These are phyloP conservation scores for Scalopus aquaticus DNA, from an alignment of 2,113 vertebrate genomes.

Conservation along the genomic window DNA sequence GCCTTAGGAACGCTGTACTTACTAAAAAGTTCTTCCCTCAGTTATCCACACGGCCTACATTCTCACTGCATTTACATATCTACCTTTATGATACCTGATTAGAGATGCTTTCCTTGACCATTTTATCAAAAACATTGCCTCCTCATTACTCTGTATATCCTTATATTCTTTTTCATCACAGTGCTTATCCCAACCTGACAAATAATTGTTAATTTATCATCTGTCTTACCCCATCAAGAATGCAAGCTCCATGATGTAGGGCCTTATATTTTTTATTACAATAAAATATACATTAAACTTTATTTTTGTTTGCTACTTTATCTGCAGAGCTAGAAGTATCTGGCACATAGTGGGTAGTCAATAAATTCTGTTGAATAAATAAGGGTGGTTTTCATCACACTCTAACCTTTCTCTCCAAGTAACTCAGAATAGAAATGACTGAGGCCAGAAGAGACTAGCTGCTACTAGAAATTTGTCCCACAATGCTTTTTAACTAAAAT, in stretches of 20 bases:
- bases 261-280: background rate
- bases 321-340: constrained; percentile 25
- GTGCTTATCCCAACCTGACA: background rate
- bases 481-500: constrained; percentile 45
- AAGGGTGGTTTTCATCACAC: constrained; percentile 26
- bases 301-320: constrained; percentile 37
- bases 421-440: constrained; percentile 6
- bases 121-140: background rate
- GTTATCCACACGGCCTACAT: background rate
- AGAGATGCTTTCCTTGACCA: background rate
- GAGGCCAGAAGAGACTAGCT: background rate
- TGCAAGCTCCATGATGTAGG: constrained; percentile 6
- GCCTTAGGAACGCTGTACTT: constrained; percentile 28
- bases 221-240: constrained; percentile 19
- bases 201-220: constrained; percentile 22
- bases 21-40: background rate
- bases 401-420: constrained; percentile 38
- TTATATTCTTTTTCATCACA: constrained; percentile 19
- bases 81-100: background rate
- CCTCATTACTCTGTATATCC: background rate
- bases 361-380: constrained; percentile 20
- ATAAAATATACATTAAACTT: constrained; percentile 27
- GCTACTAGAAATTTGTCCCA: background rate
- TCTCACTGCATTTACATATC: constrained; percentile 8
- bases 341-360: background rate